Base-by-base conservation (phyloP, 2,888 invertebrate species). In the Meganola albula region DNA sequence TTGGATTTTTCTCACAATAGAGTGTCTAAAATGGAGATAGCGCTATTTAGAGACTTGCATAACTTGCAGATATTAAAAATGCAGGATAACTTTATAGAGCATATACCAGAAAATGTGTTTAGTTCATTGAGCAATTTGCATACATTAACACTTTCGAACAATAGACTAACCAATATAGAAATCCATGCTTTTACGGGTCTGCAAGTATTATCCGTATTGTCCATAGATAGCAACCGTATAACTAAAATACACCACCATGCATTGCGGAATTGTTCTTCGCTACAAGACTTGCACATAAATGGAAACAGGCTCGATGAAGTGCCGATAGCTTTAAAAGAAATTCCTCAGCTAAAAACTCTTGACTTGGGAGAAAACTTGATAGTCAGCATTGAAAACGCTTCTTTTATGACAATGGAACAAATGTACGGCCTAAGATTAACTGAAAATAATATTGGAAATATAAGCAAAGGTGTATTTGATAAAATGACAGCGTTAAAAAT, bases 311-410 rank as follows among this genome's bases (percentile, higher is more conserved):
- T 95, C 38, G 88, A 90, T 50, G 88, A 90, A 64, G 91, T 95
- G 40, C 95, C 95, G 33, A 87, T 89, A 47, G 93, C 92, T 25
- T 77, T 94, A 28, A 89, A 88, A 63, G 91, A 91, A 68, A 91
- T 94, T 52, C 92, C 92, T 25, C 89, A 92, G 61, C 76, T 96
- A 38, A 92, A 92, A 73, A 92, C 92, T 10, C 83, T 97, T 41
- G 94, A 95, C 75, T 87, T 97, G 50, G 94, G 94, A 13, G 93
- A 94, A 78, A 97, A 96, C 77, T 90, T 92, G 62, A 93, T 97
- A 57, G 89, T 91, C 30, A 88, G 89, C 51, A 89, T 96, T 55
- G 91, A 90, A 54, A 92, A 93, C 66, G 90, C 92, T 35, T 93
- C 93, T n/a, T 93, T 96, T 63, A 89, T 90, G 69, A 90, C 91